A percentile compares a stretch with the other conserved stretches of the same genome.
Evolutionary conservation across 2,113 vertebrate genomes (phyloP).

Genomic region (Ornithorhynchus anatinus): DNA sequence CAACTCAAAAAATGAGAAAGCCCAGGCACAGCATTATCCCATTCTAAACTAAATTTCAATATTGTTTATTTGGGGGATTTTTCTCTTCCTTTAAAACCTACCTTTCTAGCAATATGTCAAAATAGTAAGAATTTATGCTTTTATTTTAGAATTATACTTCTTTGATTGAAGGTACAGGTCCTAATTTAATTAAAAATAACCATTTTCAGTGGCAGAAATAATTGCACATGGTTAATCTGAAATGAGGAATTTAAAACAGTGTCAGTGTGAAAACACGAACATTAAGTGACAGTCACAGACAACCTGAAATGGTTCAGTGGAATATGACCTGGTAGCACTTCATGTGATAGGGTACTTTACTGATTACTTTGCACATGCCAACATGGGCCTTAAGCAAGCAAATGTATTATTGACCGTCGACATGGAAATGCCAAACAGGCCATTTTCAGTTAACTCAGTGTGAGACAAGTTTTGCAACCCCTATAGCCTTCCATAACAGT

Average conservation of each 20-base stretch:
- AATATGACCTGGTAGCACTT: too few relatives aligned
- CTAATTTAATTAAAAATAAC: too few relatives aligned
- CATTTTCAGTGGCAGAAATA: too few relatives aligned
- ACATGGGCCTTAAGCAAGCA: constrained; percentile 27
- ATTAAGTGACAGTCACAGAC: constrained; percentile 52
- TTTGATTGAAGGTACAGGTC: too few relatives aligned
- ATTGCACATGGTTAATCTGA: constrained; percentile 21
- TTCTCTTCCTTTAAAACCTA: too few relatives aligned
- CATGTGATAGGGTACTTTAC: neutral
- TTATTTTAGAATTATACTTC: too few relatives aligned
- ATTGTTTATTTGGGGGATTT: too few relatives aligned
- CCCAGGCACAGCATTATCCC: too few relatives aligned
- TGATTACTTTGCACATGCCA: neutral
- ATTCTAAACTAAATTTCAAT: too few relatives aligned
- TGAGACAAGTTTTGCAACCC: constrained; percentile 12
- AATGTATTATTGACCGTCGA: constrained; percentile 25
- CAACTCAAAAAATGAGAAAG: neutral
- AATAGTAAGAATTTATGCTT: too few relatives aligned
- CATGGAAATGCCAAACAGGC: constrained; percentile 10
- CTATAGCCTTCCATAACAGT: constrained; percentile 26
- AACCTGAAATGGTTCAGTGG: constrained; percentile 44
- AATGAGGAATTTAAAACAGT: constrained; percentile 52
- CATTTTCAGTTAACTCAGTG: constrained; percentile 36
- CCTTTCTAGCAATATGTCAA: too few relatives aligned
- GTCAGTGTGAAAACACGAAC: constrained; percentile 40